phyloP scores from a whole-genome alignment of 1,140 invertebrate genomes.

The Marisa cornuarietis region DNA sequence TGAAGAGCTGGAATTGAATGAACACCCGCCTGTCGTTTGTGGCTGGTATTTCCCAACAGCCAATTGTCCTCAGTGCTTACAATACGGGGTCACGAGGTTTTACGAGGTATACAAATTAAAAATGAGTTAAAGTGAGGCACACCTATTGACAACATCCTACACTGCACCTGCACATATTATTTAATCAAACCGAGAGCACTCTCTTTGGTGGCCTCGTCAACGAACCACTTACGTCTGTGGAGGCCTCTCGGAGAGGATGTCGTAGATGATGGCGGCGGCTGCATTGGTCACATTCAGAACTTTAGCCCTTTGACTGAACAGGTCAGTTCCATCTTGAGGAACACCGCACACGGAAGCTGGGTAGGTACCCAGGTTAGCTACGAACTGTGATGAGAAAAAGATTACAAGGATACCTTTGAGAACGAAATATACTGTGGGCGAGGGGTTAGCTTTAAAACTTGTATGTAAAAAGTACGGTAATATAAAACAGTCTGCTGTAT shows the following conservation, averaged over 20 bases:
- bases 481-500: too few species aligned
- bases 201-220: background rate
- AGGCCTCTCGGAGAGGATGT: background rate
- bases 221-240: constrained; percentile 8
- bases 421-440: too few species aligned
- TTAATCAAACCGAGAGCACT: background rate
- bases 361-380: background rate
- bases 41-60: too few species aligned
- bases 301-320: background rate
- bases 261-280: constrained; percentile 6
- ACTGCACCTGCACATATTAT: background rate
- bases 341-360: constrained; percentile 6
- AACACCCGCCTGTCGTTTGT: too few species aligned
- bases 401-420: too few species aligned
- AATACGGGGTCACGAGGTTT: too few species aligned
- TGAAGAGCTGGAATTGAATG: too few species aligned
- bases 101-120: too few species aligned
- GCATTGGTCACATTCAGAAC: background rate
- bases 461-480: background rate
- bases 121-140: too few species aligned
- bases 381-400: constrained; percentile 2
- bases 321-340: background rate
- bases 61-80: too few species aligned
- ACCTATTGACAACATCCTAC: too few species aligned
- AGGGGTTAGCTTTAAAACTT: background rate